Percentiles rank a stretch among this genome's conserved stretches.
These are phyloP conservation scores for Calidris pugnax DNA, from an alignment of 2,113 vertebrate genomes.

Conservation along the genomic window DNA sequence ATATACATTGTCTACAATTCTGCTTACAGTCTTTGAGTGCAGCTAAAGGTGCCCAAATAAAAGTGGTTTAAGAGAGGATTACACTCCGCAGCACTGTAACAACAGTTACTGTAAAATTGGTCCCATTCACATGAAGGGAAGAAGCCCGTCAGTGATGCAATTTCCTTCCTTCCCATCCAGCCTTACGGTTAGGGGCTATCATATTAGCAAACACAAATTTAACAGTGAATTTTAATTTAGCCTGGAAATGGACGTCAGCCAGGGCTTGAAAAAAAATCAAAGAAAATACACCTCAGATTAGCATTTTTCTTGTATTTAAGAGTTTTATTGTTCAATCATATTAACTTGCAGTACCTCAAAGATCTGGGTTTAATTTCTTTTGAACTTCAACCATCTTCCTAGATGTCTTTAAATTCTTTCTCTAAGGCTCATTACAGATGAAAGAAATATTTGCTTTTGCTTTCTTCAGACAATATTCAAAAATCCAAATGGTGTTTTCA, in stretches of 20 bases:
- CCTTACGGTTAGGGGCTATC: background rate
- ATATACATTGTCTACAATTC: background rate
- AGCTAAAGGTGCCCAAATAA: background rate
- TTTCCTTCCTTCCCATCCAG: background rate
- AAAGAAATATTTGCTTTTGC: slow-evolving; percentile 27
- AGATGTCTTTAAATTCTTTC: background rate
- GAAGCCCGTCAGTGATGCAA: background rate
- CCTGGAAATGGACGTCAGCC: background rate
- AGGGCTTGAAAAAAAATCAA: background rate
- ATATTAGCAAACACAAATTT: background rate
- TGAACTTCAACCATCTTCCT: slow-evolving; percentile 1
- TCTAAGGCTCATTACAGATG: slow-evolving; percentile 28
- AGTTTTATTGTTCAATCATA: background rate
- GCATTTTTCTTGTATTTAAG: background rate
- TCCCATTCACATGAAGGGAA: background rate
- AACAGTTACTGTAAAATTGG: background rate
- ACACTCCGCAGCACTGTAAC: background rate
- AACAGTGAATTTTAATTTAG: background rate
- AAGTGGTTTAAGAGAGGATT: background rate
- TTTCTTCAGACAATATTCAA: slow-evolving; percentile 7
- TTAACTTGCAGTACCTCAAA: slow-evolving; percentile 27
- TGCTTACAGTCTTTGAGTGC: background rate
- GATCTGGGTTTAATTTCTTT: slow-evolving; percentile 30
- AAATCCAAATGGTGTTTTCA: slow-evolving; percentile 19
- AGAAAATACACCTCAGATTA: background rate